Percentiles rank a stretch among this genome's conserved stretches.
Evolutionary conservation across 2,888 invertebrate genomes (phyloP).

Genomic region (Lucinisca nassula): DNA sequence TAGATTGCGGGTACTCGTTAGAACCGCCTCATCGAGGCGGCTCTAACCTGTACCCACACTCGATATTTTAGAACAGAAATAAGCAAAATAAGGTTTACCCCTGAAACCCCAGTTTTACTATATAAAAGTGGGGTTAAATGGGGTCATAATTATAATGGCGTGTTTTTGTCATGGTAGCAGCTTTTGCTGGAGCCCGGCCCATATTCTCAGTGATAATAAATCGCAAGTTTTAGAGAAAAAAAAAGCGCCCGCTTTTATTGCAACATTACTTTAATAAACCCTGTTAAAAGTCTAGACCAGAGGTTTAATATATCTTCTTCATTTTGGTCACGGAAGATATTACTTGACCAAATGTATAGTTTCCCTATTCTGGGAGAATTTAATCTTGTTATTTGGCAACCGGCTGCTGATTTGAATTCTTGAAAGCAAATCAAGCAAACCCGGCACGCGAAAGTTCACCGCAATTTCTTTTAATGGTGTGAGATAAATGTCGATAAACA

Average conservation of each 20-base stretch:
- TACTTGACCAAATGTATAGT: conserved; percentile 64
- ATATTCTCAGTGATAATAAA: too few relatives aligned
- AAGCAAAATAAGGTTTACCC: too few relatives aligned
- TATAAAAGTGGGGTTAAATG: too few relatives aligned
- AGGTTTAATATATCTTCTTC: conserved; percentile 59
- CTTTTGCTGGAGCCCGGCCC: too few relatives aligned
- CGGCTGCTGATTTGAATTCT: conserved; percentile 58
- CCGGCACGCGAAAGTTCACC: conserved; percentile 63
- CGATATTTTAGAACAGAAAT: too few relatives aligned
- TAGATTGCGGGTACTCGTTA: too few relatives aligned
- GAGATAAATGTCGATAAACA: conserved; percentile 56
- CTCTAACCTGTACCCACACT: too few relatives aligned
- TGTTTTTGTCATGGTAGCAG: too few relatives aligned
- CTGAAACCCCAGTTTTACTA: too few relatives aligned
- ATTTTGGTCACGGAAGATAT: conserved; percentile 65
- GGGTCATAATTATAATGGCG: too few relatives aligned
- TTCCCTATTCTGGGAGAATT: conserved; percentile 57
- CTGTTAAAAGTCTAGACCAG: conserved; percentile 35
- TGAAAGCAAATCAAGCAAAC: conserved; percentile 41
- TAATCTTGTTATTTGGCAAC: conserved; percentile 72
- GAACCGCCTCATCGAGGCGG: too few relatives aligned
- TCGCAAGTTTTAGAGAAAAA: background rate
- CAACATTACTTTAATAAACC: conserved; percentile 62
- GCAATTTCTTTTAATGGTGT: conserved; percentile 64
- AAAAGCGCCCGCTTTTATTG: conserved; percentile 44